These are phyloP conservation scores for Sinodicranocentrus sp. DNA, from an alignment of 2,888 invertebrate genomes.

Conservation along the genomic window DNA sequence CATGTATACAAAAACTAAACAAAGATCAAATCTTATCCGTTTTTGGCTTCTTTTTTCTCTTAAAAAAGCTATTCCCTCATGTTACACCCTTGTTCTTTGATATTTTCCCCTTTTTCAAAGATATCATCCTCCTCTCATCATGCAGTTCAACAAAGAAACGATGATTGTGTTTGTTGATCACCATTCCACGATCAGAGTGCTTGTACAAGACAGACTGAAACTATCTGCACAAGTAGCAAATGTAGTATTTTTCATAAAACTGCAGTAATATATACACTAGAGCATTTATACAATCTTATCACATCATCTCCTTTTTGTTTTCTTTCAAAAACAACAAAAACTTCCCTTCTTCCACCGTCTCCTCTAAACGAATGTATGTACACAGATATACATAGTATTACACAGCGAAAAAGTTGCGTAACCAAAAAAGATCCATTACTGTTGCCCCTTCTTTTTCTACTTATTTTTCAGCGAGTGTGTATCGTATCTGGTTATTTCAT, in stretches of 20 bases:
- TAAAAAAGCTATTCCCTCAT: not conserved
- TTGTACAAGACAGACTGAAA: no score
- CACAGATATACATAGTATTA: no score
- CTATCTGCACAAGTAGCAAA: not conserved
- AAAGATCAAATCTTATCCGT: constrained; percentile 7
- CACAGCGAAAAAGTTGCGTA: constrained; percentile 21
- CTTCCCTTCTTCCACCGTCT: not conserved
- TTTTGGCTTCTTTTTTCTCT: constrained; percentile 12
- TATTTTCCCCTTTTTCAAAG: not conserved
- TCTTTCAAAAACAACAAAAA: constrained; percentile 13
- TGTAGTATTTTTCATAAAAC: not conserved
- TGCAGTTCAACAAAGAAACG: constrained; percentile 9
- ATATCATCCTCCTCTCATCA: constrained; percentile 3
- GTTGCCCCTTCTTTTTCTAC: not conserved
- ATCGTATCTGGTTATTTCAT: constrained; percentile 5
- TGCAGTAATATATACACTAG: not conserved
- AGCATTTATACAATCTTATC: not conserved
- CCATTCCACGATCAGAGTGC: not conserved
- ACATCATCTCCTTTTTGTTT: not conserved
- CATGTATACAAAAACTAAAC: not conserved
- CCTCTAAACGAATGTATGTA: not conserved
- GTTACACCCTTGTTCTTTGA: not conserved
- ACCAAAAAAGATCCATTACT: constrained; percentile 22
- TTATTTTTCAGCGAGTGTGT: no score
- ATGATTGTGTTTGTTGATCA: constrained; percentile 6